Evolutionary conservation across 2,888 invertebrate species (phyloP), one percentile per base, ranked within the genome.

Genomic region (Andrena chrysosceles): DNA sequence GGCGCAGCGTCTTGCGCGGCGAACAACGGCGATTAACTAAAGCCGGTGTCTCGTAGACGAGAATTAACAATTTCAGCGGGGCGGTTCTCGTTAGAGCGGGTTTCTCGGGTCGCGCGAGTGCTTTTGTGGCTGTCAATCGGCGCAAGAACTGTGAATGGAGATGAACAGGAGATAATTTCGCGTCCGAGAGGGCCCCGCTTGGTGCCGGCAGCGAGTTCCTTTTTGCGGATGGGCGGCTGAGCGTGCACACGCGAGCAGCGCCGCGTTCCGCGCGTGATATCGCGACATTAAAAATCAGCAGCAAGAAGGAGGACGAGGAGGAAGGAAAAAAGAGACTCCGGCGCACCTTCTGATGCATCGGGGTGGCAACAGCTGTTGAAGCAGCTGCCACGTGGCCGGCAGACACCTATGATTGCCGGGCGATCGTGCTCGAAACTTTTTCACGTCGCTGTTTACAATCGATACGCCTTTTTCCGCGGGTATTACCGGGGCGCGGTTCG

Each of bases 351-450:
- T 74, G 87, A 85, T 84, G 85, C 85, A 79, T 90, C 89, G 84
- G 85, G 85, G 85, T 84, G 85, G 85, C 77, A 87, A 91, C 92
- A 92, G 92, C 91, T 92, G 92, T 90, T 88, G 85, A 81, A 87
- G 89, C 92, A 91, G 90, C 89, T 91, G 91, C 89, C 87, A 89
- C 90, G 89, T 87, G 89, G 87, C 83, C 67, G 56, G 76, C 87
- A 86, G 80, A 86, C 89, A 85, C 82, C 86, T 83, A 88, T 84
- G 87, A 88, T 88, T 83, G 85, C 73, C 81, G 77, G 76, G 16
- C 42, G 42, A 81, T 84, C 76, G 81, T 69, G 69, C 83, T 62
- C 76, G 35, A 82, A 84, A 77, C 79, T 81, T 76, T 88, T 72
- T 64, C 78, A 42, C 59, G 62, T 49, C 56, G 56, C 74, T 84